Base-by-base conservation (phyloP, 1,140 invertebrate species). In the Colletes latitarsis region DNA sequence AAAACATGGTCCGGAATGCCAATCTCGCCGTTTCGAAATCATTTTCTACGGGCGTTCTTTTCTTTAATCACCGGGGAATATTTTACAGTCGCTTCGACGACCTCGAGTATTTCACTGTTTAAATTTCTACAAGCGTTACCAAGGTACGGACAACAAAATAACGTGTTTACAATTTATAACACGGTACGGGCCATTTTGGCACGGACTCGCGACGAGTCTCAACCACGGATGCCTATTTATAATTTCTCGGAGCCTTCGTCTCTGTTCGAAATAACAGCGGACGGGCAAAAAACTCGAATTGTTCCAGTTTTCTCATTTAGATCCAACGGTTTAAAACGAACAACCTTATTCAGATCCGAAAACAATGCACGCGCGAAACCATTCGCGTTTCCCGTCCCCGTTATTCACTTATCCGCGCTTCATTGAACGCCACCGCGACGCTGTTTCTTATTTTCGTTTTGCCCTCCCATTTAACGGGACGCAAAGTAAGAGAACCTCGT, bases 301-400 rank as follows among this genome's bases (percentile, higher is more conserved):
- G 66, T 77, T 41, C 17, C 41, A 19, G 43, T 12, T 66, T 30
- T 19, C 63, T 19, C 63, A 41, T 17, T 41, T 17, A 10, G 6
- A 4, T 8, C 17, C 49, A 57, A 57, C 53, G n/a, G n/a, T 53
- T 74, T 14, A 43, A 30, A 58, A n/a, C 68, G 9, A n/a, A 8
- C 58, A 17, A 53, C 70, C 21, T 52, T 5, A 19, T 41, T 39
- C 46, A 14, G 15, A 1, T 41, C 30, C 21, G 12, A 19, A 39
- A 64, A 14, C 30, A n/a, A 49, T 62, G 58, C 57, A 6, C 58
- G 21, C 71, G 43, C 58, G 43, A 52, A 74, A 57, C 52, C 62
- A 76, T 21, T 49, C 73, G 41, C 46, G 52, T 57, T 76, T 76
- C 63, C 49, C 73, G 41, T 46, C 41, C 67, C 46, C 43, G 21